These are phyloP conservation scores for Aleiodes alternator DNA, from an alignment of 2,888 invertebrate genomes.

Conservation along the genomic window DNA sequence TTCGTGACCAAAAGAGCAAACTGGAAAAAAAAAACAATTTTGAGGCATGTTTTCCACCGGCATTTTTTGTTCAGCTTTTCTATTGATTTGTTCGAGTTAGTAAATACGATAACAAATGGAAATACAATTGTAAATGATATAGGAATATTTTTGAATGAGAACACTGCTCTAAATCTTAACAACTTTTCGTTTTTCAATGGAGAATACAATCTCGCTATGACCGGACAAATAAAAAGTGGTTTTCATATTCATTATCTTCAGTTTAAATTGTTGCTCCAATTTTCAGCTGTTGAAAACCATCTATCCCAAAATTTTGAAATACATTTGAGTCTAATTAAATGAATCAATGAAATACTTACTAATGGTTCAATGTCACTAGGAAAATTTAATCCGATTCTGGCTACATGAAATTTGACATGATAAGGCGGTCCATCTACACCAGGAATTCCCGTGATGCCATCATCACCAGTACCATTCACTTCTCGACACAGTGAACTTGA, in stretches of 20 bases:
- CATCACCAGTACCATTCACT: conserved; percentile 78
- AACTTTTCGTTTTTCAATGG: not conserved
- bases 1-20: no score
- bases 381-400: conserved; percentile 78
- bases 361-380: conserved; percentile 77
- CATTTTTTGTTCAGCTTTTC: no score
- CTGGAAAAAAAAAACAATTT: no score
- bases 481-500: conserved; percentile 83
- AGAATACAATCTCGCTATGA: no score
- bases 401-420: conserved; percentile 80
- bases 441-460: conserved; percentile 67
- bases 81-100: no score
- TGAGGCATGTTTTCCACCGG: no score
- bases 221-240: no score
- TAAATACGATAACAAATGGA: no score
- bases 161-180: conserved; percentile 3
- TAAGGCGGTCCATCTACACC: conserved; percentile 78
- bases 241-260: no score
- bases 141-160: not conserved
- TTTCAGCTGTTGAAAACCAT: no score
- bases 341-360: conserved; percentile 71
- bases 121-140: no score
- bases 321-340: not conserved
- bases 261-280: no score
- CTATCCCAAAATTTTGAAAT: not conserved